phyloP scores from a whole-genome alignment of 2,797 vertebrate species.

The Anniella stebbinsi region DNA sequence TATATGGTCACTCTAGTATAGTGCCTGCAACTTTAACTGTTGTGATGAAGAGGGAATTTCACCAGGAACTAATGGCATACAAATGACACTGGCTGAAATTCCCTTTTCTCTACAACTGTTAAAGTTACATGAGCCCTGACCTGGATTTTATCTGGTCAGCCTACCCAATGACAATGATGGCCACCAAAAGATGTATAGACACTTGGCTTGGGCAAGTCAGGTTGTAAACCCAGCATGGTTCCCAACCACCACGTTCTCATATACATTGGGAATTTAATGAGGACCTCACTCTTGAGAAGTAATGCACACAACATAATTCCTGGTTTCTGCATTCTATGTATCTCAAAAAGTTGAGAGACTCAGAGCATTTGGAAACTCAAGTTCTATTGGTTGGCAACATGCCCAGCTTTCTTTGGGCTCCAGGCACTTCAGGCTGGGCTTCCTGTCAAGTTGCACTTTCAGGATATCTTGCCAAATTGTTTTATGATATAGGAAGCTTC shows the following conservation, averaged over 20 bases:
- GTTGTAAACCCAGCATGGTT: not conserved
- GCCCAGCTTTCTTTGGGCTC: constrained; percentile 5
- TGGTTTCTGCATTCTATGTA: not conserved
- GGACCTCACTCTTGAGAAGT: not conserved
- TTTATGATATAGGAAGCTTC: constrained; percentile 45
- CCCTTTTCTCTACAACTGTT: too few relatives aligned
- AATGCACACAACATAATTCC: not conserved
- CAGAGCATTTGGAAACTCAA: not conserved
- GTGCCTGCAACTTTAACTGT: too few relatives aligned
- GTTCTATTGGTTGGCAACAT: constrained; percentile 9
- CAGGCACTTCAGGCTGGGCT: constrained; percentile 45
- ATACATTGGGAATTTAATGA: not conserved
- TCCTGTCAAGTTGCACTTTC: constrained; percentile 55
- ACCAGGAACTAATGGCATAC: too few relatives aligned
- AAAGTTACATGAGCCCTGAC: too few relatives aligned
- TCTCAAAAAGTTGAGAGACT: not conserved
- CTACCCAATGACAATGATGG: too few relatives aligned
- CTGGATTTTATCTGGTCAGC: too few relatives aligned
- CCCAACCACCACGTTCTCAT: too few relatives aligned
- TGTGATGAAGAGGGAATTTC: too few relatives aligned
- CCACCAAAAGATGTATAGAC: not conserved
- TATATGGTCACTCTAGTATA: too few relatives aligned
- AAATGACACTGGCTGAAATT: too few relatives aligned
- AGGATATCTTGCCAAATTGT: constrained; percentile 54
- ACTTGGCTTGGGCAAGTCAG: not conserved